These are phyloP conservation scores for Nesospiza acunhae DNA, from an alignment of 2,113 vertebrate species.

Conservation along the genomic window DNA sequence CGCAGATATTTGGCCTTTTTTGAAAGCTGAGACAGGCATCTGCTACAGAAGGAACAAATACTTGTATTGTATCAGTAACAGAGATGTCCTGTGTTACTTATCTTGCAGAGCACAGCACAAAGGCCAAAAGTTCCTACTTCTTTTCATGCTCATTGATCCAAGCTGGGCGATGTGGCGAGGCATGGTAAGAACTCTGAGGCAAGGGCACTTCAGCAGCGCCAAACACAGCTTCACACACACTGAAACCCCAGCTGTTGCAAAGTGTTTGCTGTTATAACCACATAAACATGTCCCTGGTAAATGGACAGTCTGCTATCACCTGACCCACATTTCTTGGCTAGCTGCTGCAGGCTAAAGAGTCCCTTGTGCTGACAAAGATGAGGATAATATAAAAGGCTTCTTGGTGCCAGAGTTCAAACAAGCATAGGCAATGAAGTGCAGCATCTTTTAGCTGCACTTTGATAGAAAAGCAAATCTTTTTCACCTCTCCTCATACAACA, in stretches of 20 bases:
- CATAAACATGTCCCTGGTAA: background rate
- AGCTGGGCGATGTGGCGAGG: accelerated
- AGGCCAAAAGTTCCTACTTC: background rate
- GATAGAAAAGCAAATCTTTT: background rate
- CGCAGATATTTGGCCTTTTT: background rate
- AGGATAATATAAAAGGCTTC: background rate
- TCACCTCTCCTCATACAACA: background rate
- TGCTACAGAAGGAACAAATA: conserved; percentile 30
- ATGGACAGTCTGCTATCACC: background rate
- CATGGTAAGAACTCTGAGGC: background rate
- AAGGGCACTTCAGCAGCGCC: background rate
- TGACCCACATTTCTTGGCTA: background rate
- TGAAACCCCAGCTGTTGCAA: background rate
- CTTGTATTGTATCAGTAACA: conserved; percentile 39
- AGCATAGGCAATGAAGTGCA: background rate
- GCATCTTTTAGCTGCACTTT: background rate
- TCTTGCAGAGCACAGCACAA: background rate
- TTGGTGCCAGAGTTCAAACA: background rate
- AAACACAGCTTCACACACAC: background rate
- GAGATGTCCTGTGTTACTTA: conserved; percentile 40
- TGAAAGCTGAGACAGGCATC: conserved; percentile 10
- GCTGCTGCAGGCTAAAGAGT: background rate
- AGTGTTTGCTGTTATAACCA: background rate
- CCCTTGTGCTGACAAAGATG: background rate
- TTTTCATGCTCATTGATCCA: background rate